Percentiles rank a stretch among this genome's conserved stretches.
Conservation (phyloP, 2,113 vertebrate genomes). For the Gallinago undulata region DNA sequence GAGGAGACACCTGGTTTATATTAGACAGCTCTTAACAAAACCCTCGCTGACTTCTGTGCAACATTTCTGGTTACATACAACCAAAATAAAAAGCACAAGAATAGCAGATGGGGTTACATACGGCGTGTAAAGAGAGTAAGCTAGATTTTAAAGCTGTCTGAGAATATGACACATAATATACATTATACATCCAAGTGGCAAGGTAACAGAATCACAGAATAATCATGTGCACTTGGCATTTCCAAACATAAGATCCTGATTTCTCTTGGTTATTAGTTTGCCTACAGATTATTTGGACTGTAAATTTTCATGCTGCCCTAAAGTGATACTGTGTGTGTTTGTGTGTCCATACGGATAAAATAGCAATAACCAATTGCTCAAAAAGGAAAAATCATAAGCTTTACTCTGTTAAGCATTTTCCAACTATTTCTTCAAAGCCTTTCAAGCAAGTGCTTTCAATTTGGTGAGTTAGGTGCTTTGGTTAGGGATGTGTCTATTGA, state of each 20-base stretch:
- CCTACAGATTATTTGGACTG: neutral
- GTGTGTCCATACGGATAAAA: neutral
- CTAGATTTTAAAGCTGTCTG: neutral
- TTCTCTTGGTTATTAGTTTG: neutral
- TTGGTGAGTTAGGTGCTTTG: neutral
- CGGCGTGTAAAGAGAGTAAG: neutral
- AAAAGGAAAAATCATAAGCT: neutral
- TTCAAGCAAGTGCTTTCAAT: neutral
- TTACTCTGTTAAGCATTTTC: neutral
- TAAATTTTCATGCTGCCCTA: neutral
- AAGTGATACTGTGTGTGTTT: neutral
- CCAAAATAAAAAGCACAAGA: neutral
- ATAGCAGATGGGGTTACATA: neutral
- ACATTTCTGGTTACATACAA: neutral
- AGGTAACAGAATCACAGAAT: neutral
- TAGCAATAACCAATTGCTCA: neutral
- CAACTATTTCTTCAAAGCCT: neutral
- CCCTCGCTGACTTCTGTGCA: neutral
- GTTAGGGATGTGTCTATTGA: neutral
- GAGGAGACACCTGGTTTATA: neutral
- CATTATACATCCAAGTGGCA: neutral
- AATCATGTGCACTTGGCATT: neutral
- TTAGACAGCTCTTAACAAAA: neutral
- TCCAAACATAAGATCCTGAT: neutral
- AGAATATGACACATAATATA: accelerated